A percentile compares a stretch with the other conserved stretches of the same genome.
These are phyloP conservation scores for Kryptolebias ocellatus DNA, from an alignment of 2,797 vertebrate species.

Conservation along the genomic window DNA sequence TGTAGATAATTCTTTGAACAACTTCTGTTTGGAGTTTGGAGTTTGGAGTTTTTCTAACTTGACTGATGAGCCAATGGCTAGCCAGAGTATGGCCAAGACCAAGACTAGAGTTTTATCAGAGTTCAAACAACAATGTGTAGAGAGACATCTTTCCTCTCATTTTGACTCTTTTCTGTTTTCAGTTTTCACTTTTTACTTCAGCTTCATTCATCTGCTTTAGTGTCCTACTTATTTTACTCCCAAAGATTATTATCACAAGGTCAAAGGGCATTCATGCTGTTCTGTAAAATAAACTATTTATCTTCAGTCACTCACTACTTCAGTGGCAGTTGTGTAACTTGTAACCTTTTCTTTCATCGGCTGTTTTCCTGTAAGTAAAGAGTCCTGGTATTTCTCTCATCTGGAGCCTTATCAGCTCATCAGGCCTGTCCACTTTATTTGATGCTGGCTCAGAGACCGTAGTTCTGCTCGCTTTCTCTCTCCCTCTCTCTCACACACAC, in stretches of 20 bases:
- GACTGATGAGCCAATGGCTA: too few species aligned
- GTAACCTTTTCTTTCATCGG: background rate
- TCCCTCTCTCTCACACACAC: slow-evolving; percentile 26
- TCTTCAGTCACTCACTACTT: slow-evolving; percentile 16
- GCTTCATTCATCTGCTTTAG: slow-evolving; percentile 8
- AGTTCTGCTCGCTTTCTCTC: background rate
- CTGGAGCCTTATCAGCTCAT: slow-evolving; percentile 59
- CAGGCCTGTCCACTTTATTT: slow-evolving; percentile 57
- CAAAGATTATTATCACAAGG: slow-evolving; percentile 40
- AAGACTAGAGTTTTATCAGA: too few species aligned
- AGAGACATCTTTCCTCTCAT: slow-evolving; percentile 14
- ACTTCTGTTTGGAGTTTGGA: too few species aligned
- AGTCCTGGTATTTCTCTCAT: slow-evolving; percentile 56
- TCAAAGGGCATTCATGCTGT: slow-evolving; percentile 22
- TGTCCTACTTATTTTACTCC: slow-evolving; percentile 25
- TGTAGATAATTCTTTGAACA: too few species aligned
- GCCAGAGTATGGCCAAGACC: too few species aligned
- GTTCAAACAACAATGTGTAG: background rate
- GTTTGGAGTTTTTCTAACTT: too few species aligned
- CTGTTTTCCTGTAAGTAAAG: slow-evolving; percentile 20
- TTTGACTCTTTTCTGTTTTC: slow-evolving; percentile 25
- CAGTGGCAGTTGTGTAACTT: background rate
- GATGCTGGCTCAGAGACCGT: slow-evolving; percentile 43
- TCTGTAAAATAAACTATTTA: slow-evolving; percentile 36
- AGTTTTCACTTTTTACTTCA: slow-evolving; percentile 22